Base-by-base conservation (phyloP, 2,888 invertebrate genomes). In the Nomada goodeniana region DNA sequence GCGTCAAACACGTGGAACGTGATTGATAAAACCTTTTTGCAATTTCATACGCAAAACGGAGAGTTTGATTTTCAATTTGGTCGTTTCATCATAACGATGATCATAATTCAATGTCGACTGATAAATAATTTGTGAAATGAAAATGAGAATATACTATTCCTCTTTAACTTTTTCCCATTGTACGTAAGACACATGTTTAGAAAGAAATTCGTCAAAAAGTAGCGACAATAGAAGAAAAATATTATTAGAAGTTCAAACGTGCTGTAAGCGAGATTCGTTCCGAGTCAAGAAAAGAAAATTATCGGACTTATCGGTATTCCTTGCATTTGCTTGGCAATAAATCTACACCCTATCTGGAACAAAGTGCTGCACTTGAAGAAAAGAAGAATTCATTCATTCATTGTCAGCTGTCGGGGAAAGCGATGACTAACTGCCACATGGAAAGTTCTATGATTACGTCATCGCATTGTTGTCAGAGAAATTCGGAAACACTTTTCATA, bases 351-450 rank as follows among this genome's bases (percentile, higher is more conserved):
- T 86, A 80, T 80, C 85, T 73, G 23, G 44, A 69, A 80, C 73
- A 75, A 73, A 84, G 82, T 52, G 65, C 29, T 64, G 82, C 75
- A 59, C 78, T 85, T 60, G 73, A 79, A 53, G 69, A 65, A 55
- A 76, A 29, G 57, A 86, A 83, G 72, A 79, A 78, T 73, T 85
- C 68, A 52, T 87, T 87, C 85, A 87, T 87, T 87, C 81, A 87
- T 79, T 76, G 77, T 79, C 78, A 70, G 44, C 70, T 61, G 74
- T 44, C 59, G 64, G 59, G 36, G 59, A 57, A 52, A 47, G 65
- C 77, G 64, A 29, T 70, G 50, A 83, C 63, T 61, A 71, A 76
- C 59, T 65, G 53, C 44, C 70, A 77, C 42, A 69, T 88, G 82
- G 83, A 86, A 88, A 84, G 80, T 88, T 88, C 80, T 88, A 84